Conservation (phyloP, 2,113 vertebrate species). For the Mugil cephalus region DNA sequence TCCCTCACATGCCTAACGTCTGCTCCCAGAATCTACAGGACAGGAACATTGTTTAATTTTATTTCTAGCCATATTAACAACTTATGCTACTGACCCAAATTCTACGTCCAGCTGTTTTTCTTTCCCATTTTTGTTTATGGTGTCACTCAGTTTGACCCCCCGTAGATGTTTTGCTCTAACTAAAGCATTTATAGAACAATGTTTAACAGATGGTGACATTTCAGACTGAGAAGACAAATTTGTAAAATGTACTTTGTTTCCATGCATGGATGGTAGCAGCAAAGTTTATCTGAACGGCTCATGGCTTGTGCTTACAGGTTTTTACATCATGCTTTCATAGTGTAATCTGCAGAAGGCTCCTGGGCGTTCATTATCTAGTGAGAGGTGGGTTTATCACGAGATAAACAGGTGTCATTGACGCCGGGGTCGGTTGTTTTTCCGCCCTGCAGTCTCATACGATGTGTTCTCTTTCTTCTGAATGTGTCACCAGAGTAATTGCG, state of each 20-base stretch:
- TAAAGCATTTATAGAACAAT: neutral
- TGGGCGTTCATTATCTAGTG: constrained; percentile 49
- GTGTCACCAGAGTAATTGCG: constrained; percentile 18
- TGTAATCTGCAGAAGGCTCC: constrained; percentile 28
- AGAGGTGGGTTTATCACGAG: constrained; percentile 44
- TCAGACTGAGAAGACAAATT: constrained; percentile 2
- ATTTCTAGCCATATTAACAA: constrained; percentile 23
- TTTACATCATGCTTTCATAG: constrained; percentile 31
- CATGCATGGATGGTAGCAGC: constrained; percentile 14
- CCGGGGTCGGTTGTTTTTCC: constrained; percentile 45
- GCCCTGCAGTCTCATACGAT: constrained; percentile 13
- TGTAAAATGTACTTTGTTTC: constrained; percentile 22
- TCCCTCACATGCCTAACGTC: constrained; percentile 9
- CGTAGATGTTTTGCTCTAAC: constrained; percentile 12
- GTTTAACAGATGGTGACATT: constrained; percentile 13
- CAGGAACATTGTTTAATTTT: constrained; percentile 41
- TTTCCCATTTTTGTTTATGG: constrained; percentile 6
- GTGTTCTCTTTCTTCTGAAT: constrained; percentile 50
- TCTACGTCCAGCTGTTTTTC: constrained; percentile 28
- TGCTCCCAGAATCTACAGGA: constrained; percentile 38
- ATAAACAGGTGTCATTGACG: constrained; percentile 48
- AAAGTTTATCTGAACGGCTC: constrained; percentile 46
- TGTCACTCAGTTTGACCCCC: constrained; percentile 11
- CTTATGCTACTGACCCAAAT: constrained; percentile 51
- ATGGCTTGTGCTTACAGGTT: constrained; percentile 43